Base-by-base conservation (phyloP, 37 sponge, comb jelly and placozoan species). In the Aphrocallistes beatrix region DNA sequence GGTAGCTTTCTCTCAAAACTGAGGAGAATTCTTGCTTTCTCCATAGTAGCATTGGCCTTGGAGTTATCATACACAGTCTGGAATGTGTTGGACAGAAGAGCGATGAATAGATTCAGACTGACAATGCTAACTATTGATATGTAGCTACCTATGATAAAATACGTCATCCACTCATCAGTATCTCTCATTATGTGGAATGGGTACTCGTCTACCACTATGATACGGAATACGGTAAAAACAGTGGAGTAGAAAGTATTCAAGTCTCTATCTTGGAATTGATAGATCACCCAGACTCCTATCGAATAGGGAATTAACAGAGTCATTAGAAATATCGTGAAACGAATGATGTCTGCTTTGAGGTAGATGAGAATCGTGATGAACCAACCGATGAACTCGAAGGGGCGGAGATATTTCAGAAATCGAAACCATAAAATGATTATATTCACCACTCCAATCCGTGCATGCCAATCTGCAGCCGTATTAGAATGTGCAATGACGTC, bases 101-200 rank as follows among this genome's bases (percentile, higher is more conserved):
- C 75, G n/a, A 60, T 60, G 75, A 60, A 60, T 32, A 60, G 21
- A 60, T 60, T 60, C 75, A 60, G 34, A 60, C 75, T 60, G 8
- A 60, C 21, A 28, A 60, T 60, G n/a, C 75, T 60, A 28, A 60
- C 75, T 25, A 60, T 60, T 60, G 17, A 19, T 25, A 60, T 60
- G n/a, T 60, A 60, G 3, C 32, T 60, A 13, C 75, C 75, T 3
- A 60, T 30, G 21, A 60, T 19, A 1, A 60, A 13, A 60, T 19
- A 60, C 8, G 75, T 60, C 75, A 60, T 60, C 75, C 75, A 60
- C n/a, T 60, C 75, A 28, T 60, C 75, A 32, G 25, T 6, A 60
- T 60, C 21, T 28, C 75, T 60, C 32, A 60, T 60, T 60, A 19
- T 13, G n/a, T 60, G 75, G 75, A 19, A 60, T 19, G 75, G 75